Conservation (phyloP, 1,140 invertebrate species). For the Drosophila ficusphila region DNA sequence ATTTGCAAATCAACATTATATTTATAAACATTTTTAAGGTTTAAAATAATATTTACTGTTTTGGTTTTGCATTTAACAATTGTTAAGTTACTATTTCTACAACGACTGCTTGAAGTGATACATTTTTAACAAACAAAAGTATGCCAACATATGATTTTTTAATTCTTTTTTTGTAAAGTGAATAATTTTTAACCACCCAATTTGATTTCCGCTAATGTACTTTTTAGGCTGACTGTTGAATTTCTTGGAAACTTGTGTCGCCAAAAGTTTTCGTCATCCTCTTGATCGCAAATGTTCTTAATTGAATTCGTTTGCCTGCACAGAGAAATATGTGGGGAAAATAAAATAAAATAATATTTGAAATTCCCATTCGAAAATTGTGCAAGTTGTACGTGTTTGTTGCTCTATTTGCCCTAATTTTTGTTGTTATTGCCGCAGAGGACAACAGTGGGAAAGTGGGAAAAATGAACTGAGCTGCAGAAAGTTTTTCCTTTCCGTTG, state of each 20-base stretch:
- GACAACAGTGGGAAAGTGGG: constrained; percentile 6
- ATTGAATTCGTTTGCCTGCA: constrained; percentile 42
- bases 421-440: constrained; percentile 2
- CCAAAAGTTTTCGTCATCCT: constrained; percentile 34
- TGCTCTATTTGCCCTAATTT: constrained; percentile 6
- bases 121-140: no score
- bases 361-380: constrained; percentile 37
- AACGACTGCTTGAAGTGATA: no score
- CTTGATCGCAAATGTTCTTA: constrained; percentile 21
- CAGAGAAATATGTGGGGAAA: constrained; percentile 21
- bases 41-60: no score
- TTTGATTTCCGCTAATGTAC: constrained; percentile 10
- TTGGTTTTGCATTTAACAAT: no score
- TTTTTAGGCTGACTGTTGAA: not conserved
- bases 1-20: no score
- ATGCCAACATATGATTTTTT: no score
- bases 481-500: constrained; percentile 50
- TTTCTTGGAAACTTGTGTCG: constrained; percentile 20
- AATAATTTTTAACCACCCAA: not conserved
- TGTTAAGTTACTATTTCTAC: no score
- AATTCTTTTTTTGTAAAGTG: not conserved
- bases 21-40: not conserved
- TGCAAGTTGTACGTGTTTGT: constrained; percentile 35
- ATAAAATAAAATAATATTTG: constrained; percentile 25
- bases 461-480: constrained; percentile 54